A percentile compares a stretch with the other conserved stretches of the same genome.
phyloP scores from a whole-genome alignment of 1,140 invertebrate genomes.

The Capitella teleta region DNA sequence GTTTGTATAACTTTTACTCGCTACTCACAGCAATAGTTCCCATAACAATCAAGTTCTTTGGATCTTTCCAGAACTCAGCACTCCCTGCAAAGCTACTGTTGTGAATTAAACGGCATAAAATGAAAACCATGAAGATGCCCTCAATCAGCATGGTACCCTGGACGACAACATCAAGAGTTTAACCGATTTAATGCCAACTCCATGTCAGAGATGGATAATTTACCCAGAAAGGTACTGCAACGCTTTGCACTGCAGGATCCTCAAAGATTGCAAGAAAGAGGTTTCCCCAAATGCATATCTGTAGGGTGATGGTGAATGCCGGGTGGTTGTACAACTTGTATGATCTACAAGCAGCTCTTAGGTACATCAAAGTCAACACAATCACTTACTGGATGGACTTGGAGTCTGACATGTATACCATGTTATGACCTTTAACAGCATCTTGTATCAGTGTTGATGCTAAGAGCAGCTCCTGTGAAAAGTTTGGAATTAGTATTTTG shows the following conservation, averaged over 20 bases:
- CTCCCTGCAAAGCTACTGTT: constrained; percentile 29
- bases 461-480: too few species aligned
- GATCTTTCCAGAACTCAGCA: constrained; percentile 41
- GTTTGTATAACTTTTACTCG: background rate
- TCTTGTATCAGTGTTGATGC: too few species aligned
- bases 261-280: constrained; percentile 44
- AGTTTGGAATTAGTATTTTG: too few species aligned
- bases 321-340: constrained; percentile 33
- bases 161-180: too few species aligned
- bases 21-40: constrained; percentile 14
- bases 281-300: constrained; percentile 37
- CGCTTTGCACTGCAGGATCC: constrained; percentile 34
- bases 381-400: too few species aligned
- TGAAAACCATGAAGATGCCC: constrained; percentile 34
- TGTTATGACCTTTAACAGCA: too few species aligned
- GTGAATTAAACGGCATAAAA: constrained; percentile 39
- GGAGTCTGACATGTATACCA: too few species aligned
- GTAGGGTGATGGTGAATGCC: constrained; percentile 29
- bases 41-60: constrained; percentile 43
- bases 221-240: constrained; percentile 38
- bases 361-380: too few species aligned
- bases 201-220: background rate
- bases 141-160: constrained; percentile 42
- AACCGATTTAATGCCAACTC: too few species aligned
- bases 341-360: constrained; percentile 29